Percentiles rank a stretch among this genome's conserved stretches.
phyloP scores from a whole-genome alignment of 2,113 vertebrate genomes.

The Sander vitreus region DNA sequence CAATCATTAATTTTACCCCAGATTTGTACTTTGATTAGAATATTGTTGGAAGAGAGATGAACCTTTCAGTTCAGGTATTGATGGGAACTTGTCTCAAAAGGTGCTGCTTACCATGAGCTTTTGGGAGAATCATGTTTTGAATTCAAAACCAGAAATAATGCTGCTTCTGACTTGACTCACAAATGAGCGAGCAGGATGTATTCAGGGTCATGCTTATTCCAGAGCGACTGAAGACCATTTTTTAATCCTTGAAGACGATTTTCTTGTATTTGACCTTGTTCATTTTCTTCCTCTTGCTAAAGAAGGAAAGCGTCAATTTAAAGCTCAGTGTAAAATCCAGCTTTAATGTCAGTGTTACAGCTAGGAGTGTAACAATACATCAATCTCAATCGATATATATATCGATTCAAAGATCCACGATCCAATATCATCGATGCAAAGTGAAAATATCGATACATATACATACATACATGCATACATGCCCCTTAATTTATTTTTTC shows the following conservation, averaged over 20 bases:
- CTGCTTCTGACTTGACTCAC: background rate
- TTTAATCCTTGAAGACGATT: background rate
- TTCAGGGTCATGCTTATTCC: constrained; percentile 9
- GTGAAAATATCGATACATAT: no score
- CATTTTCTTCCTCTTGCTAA: background rate
- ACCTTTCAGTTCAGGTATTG: background rate
- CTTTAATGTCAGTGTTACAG: background rate
- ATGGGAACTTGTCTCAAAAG: background rate
- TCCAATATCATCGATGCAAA: no score
- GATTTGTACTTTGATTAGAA: background rate
- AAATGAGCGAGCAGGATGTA: background rate
- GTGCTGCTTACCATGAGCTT: background rate
- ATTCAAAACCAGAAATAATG: background rate
- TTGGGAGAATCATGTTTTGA: background rate
- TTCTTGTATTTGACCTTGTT: background rate
- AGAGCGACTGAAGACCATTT: background rate
- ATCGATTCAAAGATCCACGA: no score
- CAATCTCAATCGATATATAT: no score
- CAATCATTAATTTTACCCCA: background rate
- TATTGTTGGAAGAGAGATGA: background rate
- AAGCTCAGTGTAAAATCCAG: background rate
- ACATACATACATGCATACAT: no score
- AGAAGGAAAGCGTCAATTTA: background rate
- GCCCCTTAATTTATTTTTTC: no score
- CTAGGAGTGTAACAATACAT: no score